phyloP scores from a whole-genome alignment of 2,797 vertebrate species.

The Taeniopygia guttata region DNA sequence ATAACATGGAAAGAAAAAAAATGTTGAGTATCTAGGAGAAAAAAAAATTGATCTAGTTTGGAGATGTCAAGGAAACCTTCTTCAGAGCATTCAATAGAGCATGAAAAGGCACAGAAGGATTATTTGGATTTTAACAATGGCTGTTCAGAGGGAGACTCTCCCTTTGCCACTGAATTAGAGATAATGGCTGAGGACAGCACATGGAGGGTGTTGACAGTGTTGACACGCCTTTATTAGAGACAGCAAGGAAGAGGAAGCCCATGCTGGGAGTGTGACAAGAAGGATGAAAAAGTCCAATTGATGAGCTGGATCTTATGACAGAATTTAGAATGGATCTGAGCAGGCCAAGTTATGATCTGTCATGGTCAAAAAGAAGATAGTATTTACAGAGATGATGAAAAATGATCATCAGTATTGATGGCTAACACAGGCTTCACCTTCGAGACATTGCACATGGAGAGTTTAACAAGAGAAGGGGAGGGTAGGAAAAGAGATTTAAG shows the following conservation, averaged over 20 bases:
- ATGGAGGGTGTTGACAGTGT: neutral
- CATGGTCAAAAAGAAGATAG: neutral
- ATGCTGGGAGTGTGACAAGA: neutral
- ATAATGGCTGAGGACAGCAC: neutral
- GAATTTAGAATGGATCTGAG: neutral
- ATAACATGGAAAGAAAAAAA: neutral
- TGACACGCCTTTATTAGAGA: neutral
- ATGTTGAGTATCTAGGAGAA: neutral
- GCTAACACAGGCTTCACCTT: neutral
- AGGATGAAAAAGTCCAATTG: neutral
- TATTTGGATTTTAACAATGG: neutral
- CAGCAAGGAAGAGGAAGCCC: neutral
- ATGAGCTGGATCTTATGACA: neutral
- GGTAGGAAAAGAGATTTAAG: neutral
- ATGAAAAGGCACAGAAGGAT: neutral
- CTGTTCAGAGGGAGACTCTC: neutral
- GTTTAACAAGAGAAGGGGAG: neutral
- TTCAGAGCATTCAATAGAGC: neutral
- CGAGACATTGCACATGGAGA: fast-evolving
- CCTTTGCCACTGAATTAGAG: neutral
- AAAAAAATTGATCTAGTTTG: neutral
- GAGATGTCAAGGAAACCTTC: neutral
- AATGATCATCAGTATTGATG: neutral
- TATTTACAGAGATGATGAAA: neutral
- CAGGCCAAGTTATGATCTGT: neutral